Evolutionary conservation across 2,888 invertebrate species (phyloP).

Genomic region (Diaperis boleti): DNA sequence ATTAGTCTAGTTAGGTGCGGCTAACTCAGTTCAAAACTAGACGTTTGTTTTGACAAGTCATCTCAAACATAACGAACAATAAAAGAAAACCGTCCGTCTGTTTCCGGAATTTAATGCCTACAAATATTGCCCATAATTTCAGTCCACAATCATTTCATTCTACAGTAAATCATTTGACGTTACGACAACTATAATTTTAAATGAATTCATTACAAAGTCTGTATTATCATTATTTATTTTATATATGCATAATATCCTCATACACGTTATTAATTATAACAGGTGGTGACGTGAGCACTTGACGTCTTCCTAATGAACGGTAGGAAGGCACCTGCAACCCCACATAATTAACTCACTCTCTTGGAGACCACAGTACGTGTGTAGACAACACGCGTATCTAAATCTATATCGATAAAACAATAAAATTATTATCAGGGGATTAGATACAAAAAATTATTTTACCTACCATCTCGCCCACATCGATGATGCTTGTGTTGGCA

Average conservation of each 20-base stretch:
- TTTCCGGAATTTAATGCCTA: conserved; percentile 5
- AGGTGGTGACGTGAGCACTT: not conserved
- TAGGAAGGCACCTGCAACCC: not conserved
- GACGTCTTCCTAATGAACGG: not conserved
- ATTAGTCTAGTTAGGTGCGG: not conserved
- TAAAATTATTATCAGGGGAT: no score
- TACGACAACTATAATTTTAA: conserved; percentile 7
- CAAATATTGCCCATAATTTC: not conserved
- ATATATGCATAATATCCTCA: not conserved
- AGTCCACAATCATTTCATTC: not conserved
- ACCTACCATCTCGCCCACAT: no score
- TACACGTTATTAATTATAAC: not conserved
- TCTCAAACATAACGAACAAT: not conserved
- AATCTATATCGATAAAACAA: no score
- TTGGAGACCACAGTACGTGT: no score
- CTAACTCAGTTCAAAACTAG: not conserved
- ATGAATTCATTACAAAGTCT: not conserved
- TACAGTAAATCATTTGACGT: conserved; percentile 15
- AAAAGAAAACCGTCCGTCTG: not conserved
- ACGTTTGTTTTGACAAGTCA: not conserved
- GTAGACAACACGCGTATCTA: no score
- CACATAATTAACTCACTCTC: not conserved
- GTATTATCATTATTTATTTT: not conserved
- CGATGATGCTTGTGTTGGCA: conserved; percentile 26
- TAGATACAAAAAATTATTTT: no score